Evolutionary conservation across 37 sponge, comb jelly and placozoan species (phyloP).

Genomic region (Haliclona indistincta): DNA sequence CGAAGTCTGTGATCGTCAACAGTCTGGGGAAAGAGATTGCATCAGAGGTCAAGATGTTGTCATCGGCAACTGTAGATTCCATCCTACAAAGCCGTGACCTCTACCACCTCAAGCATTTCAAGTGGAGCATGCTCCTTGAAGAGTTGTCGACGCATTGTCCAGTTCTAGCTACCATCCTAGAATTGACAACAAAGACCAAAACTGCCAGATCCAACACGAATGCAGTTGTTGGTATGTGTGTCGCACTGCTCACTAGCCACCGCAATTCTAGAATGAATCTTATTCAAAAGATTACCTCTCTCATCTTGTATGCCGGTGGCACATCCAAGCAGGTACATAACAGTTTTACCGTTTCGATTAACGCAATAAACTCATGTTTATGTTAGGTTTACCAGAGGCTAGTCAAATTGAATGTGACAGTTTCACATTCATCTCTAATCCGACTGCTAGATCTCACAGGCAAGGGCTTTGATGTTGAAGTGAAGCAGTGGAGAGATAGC

Average conservation of each 20-base stretch:
- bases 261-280: conserved; percentile 11
- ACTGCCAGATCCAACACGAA: not conserved
- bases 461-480: not conserved
- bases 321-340: conserved; percentile 22
- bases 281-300: conserved; percentile 16
- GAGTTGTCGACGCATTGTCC: conserved; percentile 20
- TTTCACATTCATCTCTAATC: not conserved
- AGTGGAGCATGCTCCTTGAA: conserved; percentile 12
- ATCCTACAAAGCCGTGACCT: conserved; percentile 5
- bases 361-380: too few relatives aligned
- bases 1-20: not conserved
- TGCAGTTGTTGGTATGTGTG: conserved; percentile 16
- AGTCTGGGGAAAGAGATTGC: not conserved
- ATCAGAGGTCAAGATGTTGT: conserved; percentile 18
- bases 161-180: conserved; percentile 5
- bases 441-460: conserved; percentile 4
- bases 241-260: not conserved
- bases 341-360: too few relatives aligned
- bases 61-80: conserved; percentile 4
- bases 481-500: conserved; percentile 6
- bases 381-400: conserved; percentile 11
- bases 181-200: conserved; percentile 14
- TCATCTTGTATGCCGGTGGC: conserved; percentile 15
- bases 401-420: not conserved
- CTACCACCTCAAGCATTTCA: conserved; percentile 11